Evolutionary conservation across 2,113 vertebrate genomes (phyloP).

Genomic region (Sphaerodactylus townsendi): DNA sequence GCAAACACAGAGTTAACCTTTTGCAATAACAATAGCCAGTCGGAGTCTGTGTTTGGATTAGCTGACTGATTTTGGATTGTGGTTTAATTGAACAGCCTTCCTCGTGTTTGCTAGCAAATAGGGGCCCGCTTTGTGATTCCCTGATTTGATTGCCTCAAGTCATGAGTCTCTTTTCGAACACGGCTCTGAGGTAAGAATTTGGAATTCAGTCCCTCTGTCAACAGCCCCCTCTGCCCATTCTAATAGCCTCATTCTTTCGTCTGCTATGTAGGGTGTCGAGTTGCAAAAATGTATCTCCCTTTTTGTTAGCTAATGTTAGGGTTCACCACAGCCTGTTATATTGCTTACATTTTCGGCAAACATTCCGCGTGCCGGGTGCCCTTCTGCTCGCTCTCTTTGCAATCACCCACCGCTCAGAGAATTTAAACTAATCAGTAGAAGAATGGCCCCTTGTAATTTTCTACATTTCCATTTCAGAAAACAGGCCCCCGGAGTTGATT

Average conservation of each 20-base stretch:
- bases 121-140: background rate
- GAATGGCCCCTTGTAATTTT: background rate
- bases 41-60: conserved; percentile 37
- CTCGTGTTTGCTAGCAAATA: conserved; percentile 35
- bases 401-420: background rate
- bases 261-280: background rate
- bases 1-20: conserved; percentile 78
- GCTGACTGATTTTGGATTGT: conserved; percentile 26
- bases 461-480: no score
- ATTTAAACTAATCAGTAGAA: background rate
- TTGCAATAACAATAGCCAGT: conserved; percentile 49
- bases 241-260: background rate
- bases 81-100: conserved; percentile 42
- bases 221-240: background rate
- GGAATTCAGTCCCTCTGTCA: background rate
- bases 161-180: background rate
- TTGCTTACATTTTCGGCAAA: background rate
- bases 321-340: no score
- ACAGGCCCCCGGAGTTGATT: no score
- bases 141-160: background rate
- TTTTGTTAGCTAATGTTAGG: background rate
- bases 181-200: background rate
- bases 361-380: no score
- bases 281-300: background rate
- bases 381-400: background rate